Evolutionary conservation across 2,888 invertebrate species (phyloP), one percentile per base, ranked within the genome.

Genomic region (Phyllotreta cruciferae): DNA sequence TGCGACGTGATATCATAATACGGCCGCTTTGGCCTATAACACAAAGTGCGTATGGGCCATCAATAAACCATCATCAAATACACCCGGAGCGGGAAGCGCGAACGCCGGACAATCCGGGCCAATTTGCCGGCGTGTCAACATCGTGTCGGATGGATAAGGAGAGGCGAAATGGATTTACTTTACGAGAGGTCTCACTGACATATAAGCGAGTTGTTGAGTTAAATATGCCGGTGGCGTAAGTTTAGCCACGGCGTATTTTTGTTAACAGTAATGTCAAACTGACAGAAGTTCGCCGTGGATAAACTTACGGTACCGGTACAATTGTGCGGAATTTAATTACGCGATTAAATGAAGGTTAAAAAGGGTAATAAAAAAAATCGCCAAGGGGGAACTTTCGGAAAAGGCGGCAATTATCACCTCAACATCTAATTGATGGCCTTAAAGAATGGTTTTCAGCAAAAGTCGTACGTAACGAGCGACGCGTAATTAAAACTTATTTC

Each of bases 401-500:
- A 24, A 24, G 44, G 60, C 13, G 36, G 56, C 60, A 65, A 67
- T 67, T 67, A 63, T 63, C 66, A 67, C 63, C 60, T 57, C 60
- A 66, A 73, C 76, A 41, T 61, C 61, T 64, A 76, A 76, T 77
- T 77, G 76, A 75, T 73, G 75, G 62, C 74, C 71, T 74, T 75
- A 74, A 77, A 74, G 73, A 73, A 75, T 73, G 73, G 75, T 67
- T 72, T 38, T 66, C 67, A 61, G 63, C 66, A 68, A 68, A 73
- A 74, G 73, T 71, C 73, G 64, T 64, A 64, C 55, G 74, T 72
- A 73, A 75, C 74, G 72, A 76, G 76, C 73, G 73, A 68, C 71
- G 66, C 72, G 77, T 76, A 78, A 78, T 78, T 78, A 77, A 77
- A 70, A 69, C 72, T 68, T 72, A 70, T 66, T 71, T 74, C 75